phyloP scores from a whole-genome alignment of 2,888 invertebrate genomes.

The Pandemis corylana region DNA sequence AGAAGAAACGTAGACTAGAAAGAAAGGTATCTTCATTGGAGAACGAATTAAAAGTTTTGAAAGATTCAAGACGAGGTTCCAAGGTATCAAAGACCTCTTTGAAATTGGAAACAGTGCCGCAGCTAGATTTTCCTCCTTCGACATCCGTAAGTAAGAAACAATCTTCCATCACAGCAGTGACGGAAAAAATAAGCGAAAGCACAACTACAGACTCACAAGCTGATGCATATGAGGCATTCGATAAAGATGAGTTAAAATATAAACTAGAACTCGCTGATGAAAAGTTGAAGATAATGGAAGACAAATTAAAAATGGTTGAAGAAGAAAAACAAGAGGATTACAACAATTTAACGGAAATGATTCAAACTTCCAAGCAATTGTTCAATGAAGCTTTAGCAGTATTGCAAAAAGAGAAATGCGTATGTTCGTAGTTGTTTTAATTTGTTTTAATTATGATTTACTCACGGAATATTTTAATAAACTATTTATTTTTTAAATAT shows the following conservation, averaged over 20 bases:
- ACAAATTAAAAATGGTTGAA: slow-evolving; percentile 86
- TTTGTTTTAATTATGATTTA: slow-evolving; percentile 40
- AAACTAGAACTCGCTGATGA: slow-evolving; percentile 87
- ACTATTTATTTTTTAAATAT: slow-evolving; percentile 24
- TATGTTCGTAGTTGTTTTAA: slow-evolving; percentile 60
- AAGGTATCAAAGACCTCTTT: slow-evolving; percentile 61
- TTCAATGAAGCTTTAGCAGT: slow-evolving; percentile 82
- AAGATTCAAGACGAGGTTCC: slow-evolving; percentile 64
- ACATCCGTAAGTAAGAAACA: slow-evolving; percentile 56
- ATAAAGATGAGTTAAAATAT: slow-evolving; percentile 74
- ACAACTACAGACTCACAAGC: slow-evolving; percentile 59
- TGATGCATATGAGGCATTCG: slow-evolving; percentile 62
- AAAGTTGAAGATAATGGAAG: slow-evolving; percentile 86
- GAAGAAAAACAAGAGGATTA: slow-evolving; percentile 87
- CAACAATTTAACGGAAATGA: slow-evolving; percentile 81
- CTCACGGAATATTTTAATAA: slow-evolving; percentile 32
- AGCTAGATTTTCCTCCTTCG: slow-evolving; percentile 41
- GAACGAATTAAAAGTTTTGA: slow-evolving; percentile 60
- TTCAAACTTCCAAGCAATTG: slow-evolving; percentile 83
- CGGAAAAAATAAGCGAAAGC: slow-evolving; percentile 64
- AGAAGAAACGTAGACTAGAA: slow-evolving; percentile 74
- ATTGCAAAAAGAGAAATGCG: slow-evolving; percentile 75
- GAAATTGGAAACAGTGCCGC: slow-evolving; percentile 33
- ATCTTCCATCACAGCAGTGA: slow-evolving; percentile 58
- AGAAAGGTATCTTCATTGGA: slow-evolving; percentile 60